Percentiles rank a stretch among this genome's conserved stretches.
These are phyloP conservation scores for Characodon lateralis DNA, from an alignment of 2,797 vertebrate genomes.

Conservation along the genomic window DNA sequence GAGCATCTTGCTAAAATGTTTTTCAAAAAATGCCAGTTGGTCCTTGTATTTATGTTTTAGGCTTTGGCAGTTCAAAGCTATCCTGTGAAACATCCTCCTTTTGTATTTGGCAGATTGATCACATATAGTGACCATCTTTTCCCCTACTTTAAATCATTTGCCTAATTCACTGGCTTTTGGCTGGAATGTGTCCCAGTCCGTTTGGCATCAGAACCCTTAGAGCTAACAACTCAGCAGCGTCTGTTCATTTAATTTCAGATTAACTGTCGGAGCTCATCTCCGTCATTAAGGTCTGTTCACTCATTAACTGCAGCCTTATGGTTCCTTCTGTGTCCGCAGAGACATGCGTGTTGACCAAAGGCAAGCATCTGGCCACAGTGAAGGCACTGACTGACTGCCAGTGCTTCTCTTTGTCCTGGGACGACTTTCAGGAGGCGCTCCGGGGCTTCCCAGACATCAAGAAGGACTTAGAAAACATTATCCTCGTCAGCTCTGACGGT, in stretches of 20 bases:
- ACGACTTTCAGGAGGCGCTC: slow-evolving; percentile 68
- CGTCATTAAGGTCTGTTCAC: slow-evolving; percentile 42
- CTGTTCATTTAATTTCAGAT: slow-evolving; percentile 64
- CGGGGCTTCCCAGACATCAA: slow-evolving; percentile 72
- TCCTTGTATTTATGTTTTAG: neutral
- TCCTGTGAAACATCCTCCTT: neutral
- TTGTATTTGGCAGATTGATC: neutral
- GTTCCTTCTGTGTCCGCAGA: slow-evolving; percentile 59
- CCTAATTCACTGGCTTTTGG: slow-evolving; percentile 60
- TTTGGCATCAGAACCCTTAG: slow-evolving; percentile 47
- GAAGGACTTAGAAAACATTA: slow-evolving; percentile 70
- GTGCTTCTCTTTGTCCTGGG: slow-evolving; percentile 78
- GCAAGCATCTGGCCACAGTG: slow-evolving; percentile 74
- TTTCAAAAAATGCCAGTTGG: neutral
- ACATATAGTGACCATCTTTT: neutral
- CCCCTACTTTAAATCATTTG: slow-evolving; percentile 1
- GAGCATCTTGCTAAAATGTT: neutral
- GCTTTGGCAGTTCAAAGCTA: neutral
- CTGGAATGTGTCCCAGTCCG: slow-evolving; percentile 48
- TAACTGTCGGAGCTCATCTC: slow-evolving; percentile 66
- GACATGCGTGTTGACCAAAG: slow-evolving; percentile 76
- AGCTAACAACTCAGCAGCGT: slow-evolving; percentile 33
- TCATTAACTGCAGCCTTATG: slow-evolving; percentile 60
- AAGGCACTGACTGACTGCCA: slow-evolving; percentile 74
- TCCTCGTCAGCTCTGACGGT: slow-evolving; percentile 44